Conservation (phyloP, 2,888 invertebrate species). For the Eubasilissa splendida region DNA sequence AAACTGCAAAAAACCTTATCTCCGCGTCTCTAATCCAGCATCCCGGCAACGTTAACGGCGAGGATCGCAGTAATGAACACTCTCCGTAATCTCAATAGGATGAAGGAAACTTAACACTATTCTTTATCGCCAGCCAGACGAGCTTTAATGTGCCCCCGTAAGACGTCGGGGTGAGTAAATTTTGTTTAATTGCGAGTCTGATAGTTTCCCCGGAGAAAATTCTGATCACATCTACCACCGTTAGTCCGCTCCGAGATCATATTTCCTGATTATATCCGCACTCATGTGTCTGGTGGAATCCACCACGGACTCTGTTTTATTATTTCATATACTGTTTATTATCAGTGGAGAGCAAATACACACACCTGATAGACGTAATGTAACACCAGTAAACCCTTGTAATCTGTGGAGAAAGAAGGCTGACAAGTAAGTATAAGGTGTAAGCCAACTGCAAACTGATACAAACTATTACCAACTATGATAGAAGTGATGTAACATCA, state of each 20-base stretch:
- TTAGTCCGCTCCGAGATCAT: neutral
- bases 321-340: no score
- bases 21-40: slow-evolving; percentile 17
- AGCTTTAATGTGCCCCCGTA: slow-evolving; percentile 15
- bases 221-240: slow-evolving; percentile 1
- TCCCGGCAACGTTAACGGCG: slow-evolving; percentile 10
- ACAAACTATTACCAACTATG: no score
- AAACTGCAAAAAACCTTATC: slow-evolving; percentile 24
- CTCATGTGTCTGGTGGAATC: no score
- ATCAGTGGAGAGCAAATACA: no score
- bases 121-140: slow-evolving; percentile 26
- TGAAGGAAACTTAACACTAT: slow-evolving; percentile 19
- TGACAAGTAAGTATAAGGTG: no score
- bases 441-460: no score
- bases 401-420: no score
- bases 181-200: slow-evolving; percentile 21
- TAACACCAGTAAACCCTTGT: no score
- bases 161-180: slow-evolving; percentile 14
- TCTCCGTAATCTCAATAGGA: slow-evolving; percentile 24
- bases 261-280: neutral
- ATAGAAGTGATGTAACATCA: no score
- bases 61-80: slow-evolving; percentile 25
- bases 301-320: no score
- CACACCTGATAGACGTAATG: no score
- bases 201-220: slow-evolving; percentile 16